Conservation (phyloP, 2,888 invertebrate species). For the Xestia sexstrigata region DNA sequence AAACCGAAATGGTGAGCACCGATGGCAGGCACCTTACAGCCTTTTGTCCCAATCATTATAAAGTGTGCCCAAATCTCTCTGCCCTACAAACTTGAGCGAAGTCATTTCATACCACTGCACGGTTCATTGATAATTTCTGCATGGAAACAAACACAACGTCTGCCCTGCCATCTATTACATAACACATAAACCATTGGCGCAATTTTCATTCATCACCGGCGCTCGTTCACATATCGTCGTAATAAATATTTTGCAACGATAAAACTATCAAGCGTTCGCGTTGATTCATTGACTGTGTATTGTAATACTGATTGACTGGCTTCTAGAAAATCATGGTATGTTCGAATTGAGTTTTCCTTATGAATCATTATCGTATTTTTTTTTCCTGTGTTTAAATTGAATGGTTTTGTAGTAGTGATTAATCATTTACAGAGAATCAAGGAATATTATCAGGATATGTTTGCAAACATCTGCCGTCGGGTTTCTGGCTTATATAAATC, state of each 20-base stretch:
- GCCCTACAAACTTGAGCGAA: neutral
- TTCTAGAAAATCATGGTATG: constrained; percentile 41
- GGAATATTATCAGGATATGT: constrained; percentile 22
- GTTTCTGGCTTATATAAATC: neutral
- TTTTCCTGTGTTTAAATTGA: constrained; percentile 14
- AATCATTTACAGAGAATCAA: constrained; percentile 30
- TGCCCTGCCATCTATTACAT: constrained; percentile 53
- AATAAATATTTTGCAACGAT: constrained; percentile 61
- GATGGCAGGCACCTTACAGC: neutral
- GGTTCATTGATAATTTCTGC: constrained; percentile 23
- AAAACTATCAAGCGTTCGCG: constrained; percentile 52
- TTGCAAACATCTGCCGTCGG: constrained; percentile 14
- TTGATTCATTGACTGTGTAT: constrained; percentile 56
- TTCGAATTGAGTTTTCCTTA: constrained; percentile 36
- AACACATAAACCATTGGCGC: constrained; percentile 44
- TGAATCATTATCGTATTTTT: constrained; percentile 41
- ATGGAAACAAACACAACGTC: constrained; percentile 39
- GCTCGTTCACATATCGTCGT: constrained; percentile 52
- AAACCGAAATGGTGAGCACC: neutral
- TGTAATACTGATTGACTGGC: constrained; percentile 50
- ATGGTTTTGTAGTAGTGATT: constrained; percentile 13
- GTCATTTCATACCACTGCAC: constrained; percentile 1
- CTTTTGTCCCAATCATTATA: neutral
- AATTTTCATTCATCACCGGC: constrained; percentile 61
- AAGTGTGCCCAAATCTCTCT: neutral